phyloP scores from a whole-genome alignment of 2,113 vertebrate genomes.

The Callionymus lyra region DNA sequence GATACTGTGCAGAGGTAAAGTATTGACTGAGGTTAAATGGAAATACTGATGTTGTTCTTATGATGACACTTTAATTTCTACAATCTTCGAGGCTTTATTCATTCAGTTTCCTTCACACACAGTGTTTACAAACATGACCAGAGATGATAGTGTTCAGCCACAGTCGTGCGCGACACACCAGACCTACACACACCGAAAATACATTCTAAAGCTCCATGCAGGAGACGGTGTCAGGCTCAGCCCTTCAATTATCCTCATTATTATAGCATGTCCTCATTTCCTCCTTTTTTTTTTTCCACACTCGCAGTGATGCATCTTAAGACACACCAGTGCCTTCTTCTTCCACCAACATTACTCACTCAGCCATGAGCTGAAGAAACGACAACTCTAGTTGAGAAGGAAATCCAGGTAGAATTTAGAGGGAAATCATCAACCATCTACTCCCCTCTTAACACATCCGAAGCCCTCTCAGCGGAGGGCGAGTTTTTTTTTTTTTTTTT shows the following conservation, averaged over 20 bases:
- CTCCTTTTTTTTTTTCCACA: conserved; percentile 35
- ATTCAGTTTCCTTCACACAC: no score
- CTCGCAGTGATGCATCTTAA: conserved; percentile 33
- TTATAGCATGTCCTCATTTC: conserved; percentile 41
- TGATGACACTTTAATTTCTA: no score
- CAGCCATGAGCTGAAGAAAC: conserved; percentile 23
- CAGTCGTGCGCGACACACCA: not conserved
- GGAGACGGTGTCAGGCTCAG: conserved; percentile 23
- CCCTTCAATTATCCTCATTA: conserved; percentile 41
- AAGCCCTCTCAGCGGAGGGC: conserved; percentile 46
- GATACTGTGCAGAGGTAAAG: no score
- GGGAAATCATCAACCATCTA: conserved; percentile 28
- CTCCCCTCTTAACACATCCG: conserved; percentile 32
- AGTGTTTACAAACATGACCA: not conserved
- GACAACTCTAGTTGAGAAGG: no score
- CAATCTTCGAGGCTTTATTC: no score
- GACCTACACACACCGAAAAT: conserved; percentile 8
- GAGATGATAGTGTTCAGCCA: conserved; percentile 8
- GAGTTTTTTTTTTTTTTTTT: no score
- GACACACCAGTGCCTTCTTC: conserved; percentile 26
- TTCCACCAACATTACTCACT: conserved; percentile 34
- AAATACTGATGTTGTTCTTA: no score
- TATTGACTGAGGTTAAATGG: no score
- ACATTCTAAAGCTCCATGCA: conserved; percentile 20
- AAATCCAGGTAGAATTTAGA: conserved; percentile 35